These are phyloP conservation scores for Lontra canadensis DNA, from an alignment of 2,113 vertebrate genomes.

Conservation along the genomic window DNA sequence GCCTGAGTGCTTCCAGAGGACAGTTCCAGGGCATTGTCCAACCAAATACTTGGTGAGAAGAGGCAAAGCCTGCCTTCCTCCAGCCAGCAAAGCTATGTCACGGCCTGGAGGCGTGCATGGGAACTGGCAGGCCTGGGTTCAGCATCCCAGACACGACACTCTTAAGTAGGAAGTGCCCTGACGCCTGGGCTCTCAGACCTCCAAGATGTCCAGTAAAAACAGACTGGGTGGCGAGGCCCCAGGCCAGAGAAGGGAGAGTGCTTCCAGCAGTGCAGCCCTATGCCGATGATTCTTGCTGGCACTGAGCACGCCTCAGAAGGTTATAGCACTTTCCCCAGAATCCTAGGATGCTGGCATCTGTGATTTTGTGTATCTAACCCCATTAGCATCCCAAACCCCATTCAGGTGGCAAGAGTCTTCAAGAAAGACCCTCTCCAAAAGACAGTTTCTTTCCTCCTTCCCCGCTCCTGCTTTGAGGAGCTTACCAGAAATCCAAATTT, in stretches of 20 bases:
- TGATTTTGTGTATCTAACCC: too few species aligned
- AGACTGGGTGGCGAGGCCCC: constrained; percentile 64
- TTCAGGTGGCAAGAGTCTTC: neutral
- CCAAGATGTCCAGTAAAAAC: constrained; percentile 63
- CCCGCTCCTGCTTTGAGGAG: neutral
- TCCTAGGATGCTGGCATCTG: neutral
- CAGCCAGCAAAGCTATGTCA: constrained; percentile 5
- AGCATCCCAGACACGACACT: constrained; percentile 26
- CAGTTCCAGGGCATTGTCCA: neutral
- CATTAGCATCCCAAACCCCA: neutral
- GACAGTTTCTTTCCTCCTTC: neutral
- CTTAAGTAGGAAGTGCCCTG: constrained; percentile 35
- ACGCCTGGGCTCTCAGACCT: constrained; percentile 48
- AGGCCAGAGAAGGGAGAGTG: neutral
- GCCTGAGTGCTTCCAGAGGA: neutral
- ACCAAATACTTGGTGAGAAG: neutral
- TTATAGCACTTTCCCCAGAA: neutral
- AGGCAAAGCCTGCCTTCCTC: neutral
- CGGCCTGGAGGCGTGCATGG: constrained; percentile 28
- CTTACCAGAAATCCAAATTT: neutral
- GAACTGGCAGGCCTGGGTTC: constrained; percentile 48
- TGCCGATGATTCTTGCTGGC: neutral
- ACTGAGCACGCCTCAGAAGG: neutral
- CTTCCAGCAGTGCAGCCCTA: neutral
- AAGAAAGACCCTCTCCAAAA: neutral